Evolutionary conservation across 2,797 vertebrate species (phyloP), one percentile per base, ranked within the genome.

Genomic region (Serranus cabrilla): DNA sequence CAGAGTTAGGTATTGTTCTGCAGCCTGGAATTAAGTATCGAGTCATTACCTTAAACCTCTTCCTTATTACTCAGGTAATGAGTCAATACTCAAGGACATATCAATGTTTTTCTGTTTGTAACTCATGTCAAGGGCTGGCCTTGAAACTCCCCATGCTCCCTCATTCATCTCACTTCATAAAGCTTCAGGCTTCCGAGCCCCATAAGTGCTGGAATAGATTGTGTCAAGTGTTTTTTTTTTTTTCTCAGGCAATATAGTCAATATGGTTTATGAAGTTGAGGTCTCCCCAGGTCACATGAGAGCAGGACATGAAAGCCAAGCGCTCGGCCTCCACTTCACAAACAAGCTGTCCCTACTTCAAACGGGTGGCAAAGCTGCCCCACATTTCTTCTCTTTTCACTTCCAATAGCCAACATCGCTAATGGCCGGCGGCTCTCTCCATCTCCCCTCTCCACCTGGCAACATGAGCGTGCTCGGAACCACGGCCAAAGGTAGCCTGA

Each of bases 331-430:
- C 75, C 80, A 87, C 88, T 91, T 89, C 91, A 93, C 91, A 93
- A 91, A 91, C 90, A 92, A 91, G 91, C 92, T 92, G 89, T 91
- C 85, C 78, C 80, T 55, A 88, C 87, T 91, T 90, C 89, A 90
- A 91, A 91, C 83, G 82, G 75, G 80, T 74, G 83, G 88, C 81
- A 85, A 82, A 89, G 87, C 87, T 86, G 83, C 82, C 79, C 81
- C 85, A 91, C 87, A 89, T 91, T 91, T 79, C 87, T 77, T 81
- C 83, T 80, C 78, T 86, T 84, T 87, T 91, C 81, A 82, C 76
- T 81, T 87, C 80, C 90, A 87, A 90, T 87, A 82, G 88, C 83
- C 85, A 73, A 73, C 83, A 67, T 63, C 13, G 65, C 88, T 94
- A 91, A 93, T 89, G 88, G 89, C 88, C 81, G 59, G 13, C 68